Base-by-base conservation (phyloP, 1,140 invertebrate genomes). In the Drosophila micromelanica region DNA sequence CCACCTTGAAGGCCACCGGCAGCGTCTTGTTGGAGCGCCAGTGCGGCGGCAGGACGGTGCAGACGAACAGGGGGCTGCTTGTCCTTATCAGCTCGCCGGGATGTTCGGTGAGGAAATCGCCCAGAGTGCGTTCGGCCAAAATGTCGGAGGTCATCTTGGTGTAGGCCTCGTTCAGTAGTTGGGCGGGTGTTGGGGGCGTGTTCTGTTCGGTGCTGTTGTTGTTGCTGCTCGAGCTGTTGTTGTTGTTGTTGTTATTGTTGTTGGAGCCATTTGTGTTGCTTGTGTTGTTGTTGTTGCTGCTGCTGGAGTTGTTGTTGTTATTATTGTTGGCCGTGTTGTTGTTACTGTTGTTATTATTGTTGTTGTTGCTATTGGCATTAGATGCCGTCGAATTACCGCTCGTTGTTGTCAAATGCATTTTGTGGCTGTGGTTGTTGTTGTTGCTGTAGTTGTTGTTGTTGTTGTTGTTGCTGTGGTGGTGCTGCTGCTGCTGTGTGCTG, bases 1-100 rank as follows among this genome's bases (percentile, higher is more conserved):
- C 91, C n/a, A 98, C 96, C 92, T 97, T 97, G 93, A 99, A 99
- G 35, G 97, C 97, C 57, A 97, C 96, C 11, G 98, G 98, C 13
- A 99, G 93, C 0, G 98, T 99, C 93, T 99, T 99, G 93, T 99
- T 99, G n/a, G 97, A 98, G 52, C 98, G 94, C 98, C 98, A 99
- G 92, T 99, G 98, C 1, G 95, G 95, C 43, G 98, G 98, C 57
- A 99, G 93, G 27, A 97, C 96, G 7, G 98, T 98, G 92, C 98
- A 99, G 23, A 99, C 96, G 84, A 99, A 96, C 89, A 98, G 95
- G 12, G 96, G 96, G 90, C 97, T 98, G 71, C 98, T 98, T 11
- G 98, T 99, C 84, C 97, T 93, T 65, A 98, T 96, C 69, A 99
- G 93, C 92, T 99, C 98, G 3, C 97, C 97, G 0, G 96, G 97